These are phyloP conservation scores for Lysandra coridon DNA, from an alignment of 2,888 invertebrate species.

Conservation along the genomic window DNA sequence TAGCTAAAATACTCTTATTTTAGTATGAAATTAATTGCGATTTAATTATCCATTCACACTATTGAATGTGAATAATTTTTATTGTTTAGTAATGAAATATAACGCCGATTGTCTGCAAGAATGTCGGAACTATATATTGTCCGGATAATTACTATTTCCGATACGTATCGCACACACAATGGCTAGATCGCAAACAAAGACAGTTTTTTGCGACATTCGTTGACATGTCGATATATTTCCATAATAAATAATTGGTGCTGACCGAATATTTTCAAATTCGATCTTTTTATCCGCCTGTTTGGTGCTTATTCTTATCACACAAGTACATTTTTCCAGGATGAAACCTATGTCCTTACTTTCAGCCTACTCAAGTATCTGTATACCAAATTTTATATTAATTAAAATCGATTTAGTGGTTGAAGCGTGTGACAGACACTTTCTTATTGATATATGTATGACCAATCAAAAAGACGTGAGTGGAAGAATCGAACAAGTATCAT, in stretches of 20 bases:
- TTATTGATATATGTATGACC: too few species aligned
- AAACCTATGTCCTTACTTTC: too few species aligned
- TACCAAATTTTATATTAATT: too few species aligned
- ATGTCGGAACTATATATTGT: slow-evolving; percentile 30
- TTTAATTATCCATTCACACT: neutral
- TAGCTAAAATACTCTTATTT: too few species aligned
- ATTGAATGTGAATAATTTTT: neutral
- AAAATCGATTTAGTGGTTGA: too few species aligned
- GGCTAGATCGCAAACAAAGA: slow-evolving; percentile 1
- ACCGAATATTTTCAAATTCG: neutral
- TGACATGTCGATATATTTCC: slow-evolving; percentile 10
- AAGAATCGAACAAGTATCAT: too few species aligned
- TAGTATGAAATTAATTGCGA: neutral
- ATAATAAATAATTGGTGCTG: neutral
- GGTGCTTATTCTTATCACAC: too few species aligned
- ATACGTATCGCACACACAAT: neutral
- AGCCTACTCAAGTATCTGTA: neutral
- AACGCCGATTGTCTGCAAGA: neutral
- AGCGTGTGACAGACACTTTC: too few species aligned
- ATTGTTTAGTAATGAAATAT: neutral
- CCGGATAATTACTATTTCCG: neutral
- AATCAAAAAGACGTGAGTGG: neutral
- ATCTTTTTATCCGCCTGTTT: neutral
- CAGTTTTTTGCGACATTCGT: neutral
- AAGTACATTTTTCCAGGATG: neutral